Conservation (phyloP, 2,797 vertebrate species). For the Lithobates sylvaticus region DNA sequence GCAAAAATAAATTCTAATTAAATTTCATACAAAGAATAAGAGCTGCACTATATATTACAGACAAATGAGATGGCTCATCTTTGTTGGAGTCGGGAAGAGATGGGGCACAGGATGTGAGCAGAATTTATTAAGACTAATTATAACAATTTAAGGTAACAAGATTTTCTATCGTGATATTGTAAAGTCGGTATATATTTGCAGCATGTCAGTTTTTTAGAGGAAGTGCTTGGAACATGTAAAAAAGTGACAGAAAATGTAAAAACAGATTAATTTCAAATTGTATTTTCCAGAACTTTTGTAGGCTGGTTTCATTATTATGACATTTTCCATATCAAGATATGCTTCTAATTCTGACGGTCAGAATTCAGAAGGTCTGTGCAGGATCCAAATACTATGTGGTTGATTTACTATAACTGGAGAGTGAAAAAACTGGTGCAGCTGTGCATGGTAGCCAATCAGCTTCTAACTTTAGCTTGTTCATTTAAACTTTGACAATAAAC, state of each 20-base stretch:
- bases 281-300: background rate
- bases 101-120: background rate
- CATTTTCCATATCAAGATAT: background rate
- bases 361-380: background rate
- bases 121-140: slow-evolving; percentile 32
- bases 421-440: too few species aligned
- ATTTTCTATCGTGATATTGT: background rate
- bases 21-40: slow-evolving; percentile 1
- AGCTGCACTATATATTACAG: slow-evolving; percentile 19
- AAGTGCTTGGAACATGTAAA: background rate
- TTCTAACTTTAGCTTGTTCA: too few species aligned
- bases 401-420: too few species aligned
- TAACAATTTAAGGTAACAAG: slow-evolving; percentile 4
- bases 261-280: background rate
- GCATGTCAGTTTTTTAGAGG: background rate
- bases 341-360: background rate
- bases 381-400: background rate
- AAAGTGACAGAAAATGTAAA: background rate
- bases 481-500: too few species aligned
- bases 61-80: slow-evolving; percentile 17
- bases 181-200: background rate
- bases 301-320: background rate
- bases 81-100: background rate
- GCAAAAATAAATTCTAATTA: slow-evolving; percentile 47
- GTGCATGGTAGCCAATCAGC: too few species aligned